A percentile compares a stretch with the other conserved stretches of the same genome.
Conservation (phyloP, 2,888 invertebrate species). For the Drosophila sordidapex region DNA sequence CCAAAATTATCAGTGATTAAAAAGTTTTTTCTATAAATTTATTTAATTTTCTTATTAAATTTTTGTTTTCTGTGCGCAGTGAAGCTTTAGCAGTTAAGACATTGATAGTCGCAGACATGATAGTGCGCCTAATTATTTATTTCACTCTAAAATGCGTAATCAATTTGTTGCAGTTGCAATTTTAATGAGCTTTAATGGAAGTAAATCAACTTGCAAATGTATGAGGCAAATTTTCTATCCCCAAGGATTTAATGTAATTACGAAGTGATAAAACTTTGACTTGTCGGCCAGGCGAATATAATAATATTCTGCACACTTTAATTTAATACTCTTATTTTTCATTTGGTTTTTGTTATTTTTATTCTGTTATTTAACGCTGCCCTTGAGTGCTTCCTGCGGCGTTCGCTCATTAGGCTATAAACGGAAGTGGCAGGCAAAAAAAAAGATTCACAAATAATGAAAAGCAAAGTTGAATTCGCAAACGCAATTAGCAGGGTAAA, state of each 20-base stretch:
- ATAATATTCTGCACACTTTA: conserved; percentile 37
- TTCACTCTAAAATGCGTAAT: background rate
- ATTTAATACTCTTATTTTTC: conserved; percentile 9
- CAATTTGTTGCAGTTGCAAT: conserved; percentile 1
- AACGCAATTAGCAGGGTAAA: conserved; percentile 41
- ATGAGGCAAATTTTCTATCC: background rate
- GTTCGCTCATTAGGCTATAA: conserved; percentile 62
- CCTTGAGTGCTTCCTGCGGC: conserved; percentile 74
- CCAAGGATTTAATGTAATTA: conserved; percentile 41
- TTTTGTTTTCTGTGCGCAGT: conserved; percentile 78
- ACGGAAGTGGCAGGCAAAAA: conserved; percentile 48
- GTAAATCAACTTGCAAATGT: background rate
- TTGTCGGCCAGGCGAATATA: conserved; percentile 14
- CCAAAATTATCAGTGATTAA: background rate
- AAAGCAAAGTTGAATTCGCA: conserved; percentile 42
- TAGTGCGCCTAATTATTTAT: background rate
- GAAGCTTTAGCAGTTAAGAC: background rate
- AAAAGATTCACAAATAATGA: conserved; percentile 47
- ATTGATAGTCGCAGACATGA: no score
- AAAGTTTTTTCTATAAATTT: background rate
- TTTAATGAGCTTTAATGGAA: background rate
- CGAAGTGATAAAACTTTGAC: conserved; percentile 11
- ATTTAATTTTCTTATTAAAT: background rate
- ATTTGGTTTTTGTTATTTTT: conserved; percentile 19
- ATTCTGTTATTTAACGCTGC: conserved; percentile 34